Percentiles rank a stretch among this genome's conserved stretches.
phyloP scores from a whole-genome alignment of 2,113 vertebrate genomes.

The Enhydra lutris region DNA sequence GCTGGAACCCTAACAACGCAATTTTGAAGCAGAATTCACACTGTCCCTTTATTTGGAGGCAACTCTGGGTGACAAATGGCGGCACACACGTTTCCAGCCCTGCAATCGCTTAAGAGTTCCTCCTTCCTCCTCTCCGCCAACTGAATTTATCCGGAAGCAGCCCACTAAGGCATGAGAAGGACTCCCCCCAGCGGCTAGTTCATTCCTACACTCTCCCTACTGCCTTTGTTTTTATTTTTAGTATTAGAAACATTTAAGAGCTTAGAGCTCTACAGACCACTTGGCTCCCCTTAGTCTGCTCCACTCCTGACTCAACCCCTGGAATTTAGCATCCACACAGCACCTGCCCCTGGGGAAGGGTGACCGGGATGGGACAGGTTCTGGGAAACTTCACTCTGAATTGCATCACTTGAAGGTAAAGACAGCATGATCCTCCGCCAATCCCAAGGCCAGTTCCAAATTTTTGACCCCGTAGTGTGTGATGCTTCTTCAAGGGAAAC shows the following conservation, averaged over 20 bases:
- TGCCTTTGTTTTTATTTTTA: background rate
- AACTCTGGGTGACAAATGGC: background rate
- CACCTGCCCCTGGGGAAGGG: background rate
- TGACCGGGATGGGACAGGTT: background rate
- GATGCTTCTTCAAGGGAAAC: background rate
- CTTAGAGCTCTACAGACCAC: background rate
- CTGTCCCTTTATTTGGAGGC: background rate
- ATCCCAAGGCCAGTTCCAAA: background rate
- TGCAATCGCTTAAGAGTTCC: background rate
- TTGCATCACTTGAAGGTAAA: background rate
- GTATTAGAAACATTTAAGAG: background rate
- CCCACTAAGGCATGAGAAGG: background rate
- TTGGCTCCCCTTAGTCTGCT: background rate
- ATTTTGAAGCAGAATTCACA: background rate
- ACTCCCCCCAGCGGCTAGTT: background rate
- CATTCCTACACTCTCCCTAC: background rate
- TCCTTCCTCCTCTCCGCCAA: background rate
- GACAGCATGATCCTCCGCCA: background rate
- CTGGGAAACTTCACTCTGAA: background rate
- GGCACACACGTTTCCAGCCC: background rate
- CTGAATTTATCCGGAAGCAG: background rate
- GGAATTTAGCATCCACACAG: background rate
- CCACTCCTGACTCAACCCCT: background rate
- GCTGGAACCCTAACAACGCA: background rate
- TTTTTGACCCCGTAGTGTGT: background rate